Base-by-base conservation (phyloP, 2,113 vertebrate genomes). In the Ariopsis seemanni region DNA sequence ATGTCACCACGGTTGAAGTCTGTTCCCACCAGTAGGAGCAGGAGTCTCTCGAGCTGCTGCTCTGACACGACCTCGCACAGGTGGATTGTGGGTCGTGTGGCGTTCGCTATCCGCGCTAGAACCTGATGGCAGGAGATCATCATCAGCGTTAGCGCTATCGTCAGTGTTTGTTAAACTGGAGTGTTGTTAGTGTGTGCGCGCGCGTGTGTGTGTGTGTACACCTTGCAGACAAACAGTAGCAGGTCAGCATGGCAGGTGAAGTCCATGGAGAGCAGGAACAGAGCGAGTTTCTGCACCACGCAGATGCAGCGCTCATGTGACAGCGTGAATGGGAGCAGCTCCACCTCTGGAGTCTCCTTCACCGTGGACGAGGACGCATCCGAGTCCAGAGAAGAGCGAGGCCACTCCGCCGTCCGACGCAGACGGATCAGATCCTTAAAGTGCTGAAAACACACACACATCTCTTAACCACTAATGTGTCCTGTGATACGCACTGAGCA, bases 1-100 rank as follows among this genome's bases (percentile, higher is more conserved):
- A 99, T 99, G 93, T 99, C 98, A 86, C 98, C 98, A 81, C 98
- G 96, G 91, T 99, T 99, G 84, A 99, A 99, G 92, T 99, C 98
- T 0, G 98, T 99, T 87, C 98, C 98, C 90, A 99, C 98, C 0
- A 99, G 94, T 69, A 99, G 96, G 6, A 99, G 94, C 17, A 99
- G 94, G 9, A 99, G 95, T 85, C 98, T 96, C 93, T 99, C 98
- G 89, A 99, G 94, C 0, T 99, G 98, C 50, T 97, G 94, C 92
- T 99, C 98, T n/a, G 97, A 98, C 86, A 99, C 97, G 90, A 99
- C 97, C 93, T 99, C 98, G 92, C 98, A 99, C 87, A 99, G 95
- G 92, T 99, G 97, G 94, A 99, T 99, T 72, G 98, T 99, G 92
- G 98, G 98, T 82, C 98, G 95, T 0, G 97, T 99, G 81, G 98